Base-by-base conservation (phyloP, 2,113 vertebrate species). In the Vimba vimba region DNA sequence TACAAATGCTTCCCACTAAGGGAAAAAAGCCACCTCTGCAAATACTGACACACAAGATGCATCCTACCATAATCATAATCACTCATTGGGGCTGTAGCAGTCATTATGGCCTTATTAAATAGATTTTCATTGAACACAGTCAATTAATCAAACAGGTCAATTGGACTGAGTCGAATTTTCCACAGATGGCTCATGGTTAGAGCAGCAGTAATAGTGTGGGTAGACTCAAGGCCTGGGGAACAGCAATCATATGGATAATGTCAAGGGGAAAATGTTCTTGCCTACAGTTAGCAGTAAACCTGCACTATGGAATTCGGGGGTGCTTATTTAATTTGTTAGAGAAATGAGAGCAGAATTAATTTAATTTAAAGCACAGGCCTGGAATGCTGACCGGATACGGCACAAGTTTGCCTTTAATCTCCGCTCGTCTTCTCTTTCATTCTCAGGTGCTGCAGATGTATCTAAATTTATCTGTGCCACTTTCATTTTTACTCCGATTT, bases 41-140 rank as follows among this genome's bases (percentile, higher is more conserved):
- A 36, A 25, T 73, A 59, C 23, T 15, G 78, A 47, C 57, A 64
- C 17, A 52, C 25, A 30, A 9, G 62, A 50, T 73, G 39, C 71
- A 73, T 71, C 30, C 71, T n/a, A 33, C 39, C 36, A 13, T 60
- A 86, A 86, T 80, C 27, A 74, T 62, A 45, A 68, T 74, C 68
- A 60, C 57, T 86, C 36, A 74, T 45, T 33, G 21, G 47, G 78
- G 57, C 55, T 43, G 78, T 73, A 27, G 47, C 68, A 60, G 66
- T 74, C 68, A 81, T 86, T 86, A 86, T 81, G 68, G 85, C 33
- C 69, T 80, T 79, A 87, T 84, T 87, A 87, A 74, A 87, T 50
- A 30, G 68, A 79, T 74, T 83, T 47, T 85, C 50, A 87, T 79
- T 85, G 76, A 87, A 81, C 78, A 64, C 77, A 68, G 68, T 79